Evolutionary conservation across 2,888 invertebrate species (phyloP).

Genomic region (Halocaridina rubra): DNA sequence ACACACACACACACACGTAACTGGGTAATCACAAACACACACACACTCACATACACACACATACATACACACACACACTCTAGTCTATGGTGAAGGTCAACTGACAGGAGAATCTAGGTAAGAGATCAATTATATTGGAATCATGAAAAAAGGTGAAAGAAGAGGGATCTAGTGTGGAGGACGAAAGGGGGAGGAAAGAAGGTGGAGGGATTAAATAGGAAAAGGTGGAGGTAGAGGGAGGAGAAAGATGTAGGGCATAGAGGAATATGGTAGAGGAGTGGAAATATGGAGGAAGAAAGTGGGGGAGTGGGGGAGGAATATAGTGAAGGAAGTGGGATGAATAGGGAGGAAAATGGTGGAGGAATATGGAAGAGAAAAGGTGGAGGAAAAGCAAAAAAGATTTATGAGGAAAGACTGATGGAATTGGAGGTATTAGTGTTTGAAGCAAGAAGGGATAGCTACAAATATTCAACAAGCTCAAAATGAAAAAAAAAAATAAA

Average conservation of each 20-base stretch:
- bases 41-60: constrained; percentile 1
- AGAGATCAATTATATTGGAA: too few species aligned
- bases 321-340: background rate
- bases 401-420: background rate
- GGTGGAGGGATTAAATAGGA: too few species aligned
- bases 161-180: background rate
- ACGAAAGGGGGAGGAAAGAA: background rate
- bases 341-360: background rate
- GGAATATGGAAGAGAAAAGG: background rate
- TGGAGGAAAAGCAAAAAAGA: background rate
- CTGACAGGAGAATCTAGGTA: background rate
- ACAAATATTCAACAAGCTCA: background rate
- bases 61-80: background rate
- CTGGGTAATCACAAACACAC: background rate
- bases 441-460: background rate
- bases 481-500: too few species aligned
- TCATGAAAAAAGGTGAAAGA: background rate
- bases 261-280: background rate
- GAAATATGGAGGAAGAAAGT: background rate
- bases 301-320: background rate
- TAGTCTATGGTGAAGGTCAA: background rate
- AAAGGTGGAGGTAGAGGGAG: too few species aligned
- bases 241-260: background rate
- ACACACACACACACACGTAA: background rate
- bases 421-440: background rate